Base-by-base conservation (phyloP, 23 tunicate genomes). In the Halocynthia roretzi region DNA sequence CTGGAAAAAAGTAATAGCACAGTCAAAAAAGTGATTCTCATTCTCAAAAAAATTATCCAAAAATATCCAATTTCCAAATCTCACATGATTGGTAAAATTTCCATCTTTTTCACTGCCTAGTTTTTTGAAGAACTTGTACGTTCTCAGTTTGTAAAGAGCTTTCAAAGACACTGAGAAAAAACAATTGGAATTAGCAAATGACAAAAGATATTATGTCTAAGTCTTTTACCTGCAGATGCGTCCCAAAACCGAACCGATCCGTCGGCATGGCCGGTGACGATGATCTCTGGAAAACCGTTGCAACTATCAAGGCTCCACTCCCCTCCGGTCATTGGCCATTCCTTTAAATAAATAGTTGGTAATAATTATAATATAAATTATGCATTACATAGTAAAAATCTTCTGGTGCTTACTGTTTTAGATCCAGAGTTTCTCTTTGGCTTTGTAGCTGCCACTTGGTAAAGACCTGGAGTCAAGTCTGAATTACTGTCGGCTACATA, bases 241-340 rank as follows among this genome's bases (percentile, higher is more conserved):
- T 84, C 91, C 98, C 98, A 93, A 75, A 93, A 93, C 48, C 87
- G 62, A n/a, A 93, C 82, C n/a, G 82, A 74, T 6, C 98, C 98
- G 75, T 86, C 92, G 7, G 83, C 93, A 62, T 93, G 98, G 6
- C 98, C 98, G 20, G 92, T 85, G 17, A 86, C 81, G 23, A 93
- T 12, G 8, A 93, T 72, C 50, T 93, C 87, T 5, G 93, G 86
- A 20, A 67, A 50, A 10, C 80, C 88, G 48, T 73, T 78, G 48
- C 78, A 74, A 22, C 80, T 80, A n/a, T 66, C 82, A 5, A 61
- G 20, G 54, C 75, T 70, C 65, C 81, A 74, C 19, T 79, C 85
- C 12, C 96, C 96, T 17, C 96, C 96, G 7, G 31, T 18, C n/a
- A 89, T 63, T 31, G 96, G 96, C 96, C 96, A 85, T 44, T 71